These are phyloP conservation scores for Notolabrus celidotus DNA, from an alignment of 2,797 vertebrate genomes.

Conservation along the genomic window DNA sequence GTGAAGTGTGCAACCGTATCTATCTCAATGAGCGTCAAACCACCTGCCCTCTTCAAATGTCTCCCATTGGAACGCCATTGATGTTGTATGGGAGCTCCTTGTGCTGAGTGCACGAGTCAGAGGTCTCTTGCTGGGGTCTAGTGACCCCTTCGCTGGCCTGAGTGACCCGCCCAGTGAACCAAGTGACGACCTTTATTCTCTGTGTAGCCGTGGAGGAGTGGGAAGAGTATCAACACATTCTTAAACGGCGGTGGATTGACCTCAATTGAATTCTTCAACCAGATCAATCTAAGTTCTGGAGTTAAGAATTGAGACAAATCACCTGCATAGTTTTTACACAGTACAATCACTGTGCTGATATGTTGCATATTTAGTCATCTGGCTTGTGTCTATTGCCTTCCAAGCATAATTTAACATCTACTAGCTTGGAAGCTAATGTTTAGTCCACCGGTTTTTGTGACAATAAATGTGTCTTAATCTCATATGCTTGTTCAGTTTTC, in stretches of 20 bases:
- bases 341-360: no score
- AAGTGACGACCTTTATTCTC: slow-evolving; percentile 54
- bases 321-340: not conserved
- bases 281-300: slow-evolving; percentile 1
- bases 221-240: slow-evolving; percentile 19
- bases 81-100: slow-evolving; percentile 39
- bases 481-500: not conserved
- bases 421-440: not conserved
- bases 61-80: slow-evolving; percentile 21
- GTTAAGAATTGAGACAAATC: slow-evolving; percentile 4
- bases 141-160: slow-evolving; percentile 48
- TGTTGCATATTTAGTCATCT: no score
- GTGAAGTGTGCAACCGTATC: slow-evolving; percentile 20
- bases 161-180: slow-evolving; percentile 61
- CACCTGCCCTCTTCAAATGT: slow-evolving; percentile 38
- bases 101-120: slow-evolving; percentile 62
- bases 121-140: slow-evolving; percentile 40
- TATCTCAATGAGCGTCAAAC: slow-evolving; percentile 50
- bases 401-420: not conserved
- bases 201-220: slow-evolving; percentile 26
- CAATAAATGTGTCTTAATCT: not conserved
- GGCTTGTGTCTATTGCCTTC: no score
- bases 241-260: slow-evolving; percentile 47
- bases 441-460: no score
- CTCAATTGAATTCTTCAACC: slow-evolving; percentile 12